Evolutionary conservation across 2,888 invertebrate species (phyloP).

Genomic region (Scrobipalpa atriplicella): DNA sequence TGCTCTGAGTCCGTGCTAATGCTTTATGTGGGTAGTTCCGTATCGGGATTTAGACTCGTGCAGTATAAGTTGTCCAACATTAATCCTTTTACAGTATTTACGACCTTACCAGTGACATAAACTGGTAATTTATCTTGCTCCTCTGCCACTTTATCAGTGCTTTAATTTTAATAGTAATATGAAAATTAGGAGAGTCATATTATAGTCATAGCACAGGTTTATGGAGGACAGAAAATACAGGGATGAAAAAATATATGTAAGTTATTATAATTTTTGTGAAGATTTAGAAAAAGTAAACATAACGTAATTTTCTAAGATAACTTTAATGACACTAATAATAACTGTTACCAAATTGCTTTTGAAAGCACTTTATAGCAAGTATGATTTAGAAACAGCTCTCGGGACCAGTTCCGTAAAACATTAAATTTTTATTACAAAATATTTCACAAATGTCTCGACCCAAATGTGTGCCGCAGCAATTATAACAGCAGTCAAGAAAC

Average conservation of each 20-base stretch:
- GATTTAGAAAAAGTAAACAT: too few species aligned
- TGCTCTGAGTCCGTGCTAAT: conserved; percentile 34
- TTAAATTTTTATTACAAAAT: conserved; percentile 15
- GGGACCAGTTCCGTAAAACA: conserved; percentile 15
- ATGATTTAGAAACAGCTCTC: conserved; percentile 17
- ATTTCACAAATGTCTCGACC: conserved; percentile 20
- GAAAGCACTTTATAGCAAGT: neutral
- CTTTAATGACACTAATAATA: neutral
- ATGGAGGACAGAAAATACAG: too few species aligned
- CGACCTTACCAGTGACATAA: conserved; percentile 41
- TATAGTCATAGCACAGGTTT: neutral
- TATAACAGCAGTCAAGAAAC: conserved; percentile 23
- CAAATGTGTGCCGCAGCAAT: conserved; percentile 20
- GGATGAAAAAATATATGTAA: too few species aligned
- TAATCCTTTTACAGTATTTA: conserved; percentile 51
- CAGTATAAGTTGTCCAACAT: conserved; percentile 40
- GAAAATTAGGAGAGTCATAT: neutral
- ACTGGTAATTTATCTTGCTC: conserved; percentile 40
- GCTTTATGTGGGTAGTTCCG: conserved; percentile 28
- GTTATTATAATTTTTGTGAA: too few species aligned
- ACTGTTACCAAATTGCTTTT: neutral
- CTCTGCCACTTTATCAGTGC: neutral
- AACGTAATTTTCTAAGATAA: neutral
- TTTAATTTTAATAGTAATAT: too few species aligned
- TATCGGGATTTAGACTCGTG: conserved; percentile 37